Evolutionary conservation across 2,888 invertebrate species (phyloP).

Genomic region (Nipponacmea schrenckii): DNA sequence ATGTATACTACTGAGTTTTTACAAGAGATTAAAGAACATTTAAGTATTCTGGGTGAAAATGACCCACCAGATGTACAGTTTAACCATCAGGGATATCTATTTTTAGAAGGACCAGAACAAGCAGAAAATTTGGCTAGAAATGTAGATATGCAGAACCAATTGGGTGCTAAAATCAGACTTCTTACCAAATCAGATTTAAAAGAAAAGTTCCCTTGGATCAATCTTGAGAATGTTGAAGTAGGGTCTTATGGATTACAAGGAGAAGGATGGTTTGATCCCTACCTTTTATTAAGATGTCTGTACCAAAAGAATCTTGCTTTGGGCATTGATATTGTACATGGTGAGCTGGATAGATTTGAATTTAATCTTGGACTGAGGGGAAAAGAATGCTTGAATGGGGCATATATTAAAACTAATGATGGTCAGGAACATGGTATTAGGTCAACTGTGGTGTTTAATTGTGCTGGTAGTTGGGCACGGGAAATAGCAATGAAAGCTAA

Average conservation of each 20-base stretch:
- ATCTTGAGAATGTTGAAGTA: constrained; percentile 81
- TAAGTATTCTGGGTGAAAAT: constrained; percentile 69
- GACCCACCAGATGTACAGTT: constrained; percentile 75
- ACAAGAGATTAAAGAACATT: constrained; percentile 73
- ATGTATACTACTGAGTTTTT: constrained; percentile 89
- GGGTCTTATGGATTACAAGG: constrained; percentile 83
- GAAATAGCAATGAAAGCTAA: constrained; percentile 81
- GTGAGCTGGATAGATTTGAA: constrained; percentile 81
- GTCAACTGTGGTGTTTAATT: constrained; percentile 80
- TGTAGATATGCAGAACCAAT: constrained; percentile 69
- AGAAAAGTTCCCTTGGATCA: constrained; percentile 89
- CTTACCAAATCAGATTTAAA: constrained; percentile 78
- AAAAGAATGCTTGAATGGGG: too few relatives aligned
- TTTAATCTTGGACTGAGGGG: constrained; percentile 54
- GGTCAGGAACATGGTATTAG: constrained; percentile 76
- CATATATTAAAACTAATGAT: constrained; percentile 67
- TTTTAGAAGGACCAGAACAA: constrained; percentile 82
- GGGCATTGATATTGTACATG: constrained; percentile 81
- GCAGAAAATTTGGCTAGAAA: constrained; percentile 78
- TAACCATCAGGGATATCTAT: constrained; percentile 86
- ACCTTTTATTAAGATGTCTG: constrained; percentile 81
- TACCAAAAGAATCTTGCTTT: constrained; percentile 79
- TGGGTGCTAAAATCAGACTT: constrained; percentile 83
- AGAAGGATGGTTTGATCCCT: constrained; percentile 96
- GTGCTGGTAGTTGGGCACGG: constrained; percentile 83